These are phyloP conservation scores for Choreutis nemorana DNA, from an alignment of 2,888 invertebrate species.

Conservation along the genomic window DNA sequence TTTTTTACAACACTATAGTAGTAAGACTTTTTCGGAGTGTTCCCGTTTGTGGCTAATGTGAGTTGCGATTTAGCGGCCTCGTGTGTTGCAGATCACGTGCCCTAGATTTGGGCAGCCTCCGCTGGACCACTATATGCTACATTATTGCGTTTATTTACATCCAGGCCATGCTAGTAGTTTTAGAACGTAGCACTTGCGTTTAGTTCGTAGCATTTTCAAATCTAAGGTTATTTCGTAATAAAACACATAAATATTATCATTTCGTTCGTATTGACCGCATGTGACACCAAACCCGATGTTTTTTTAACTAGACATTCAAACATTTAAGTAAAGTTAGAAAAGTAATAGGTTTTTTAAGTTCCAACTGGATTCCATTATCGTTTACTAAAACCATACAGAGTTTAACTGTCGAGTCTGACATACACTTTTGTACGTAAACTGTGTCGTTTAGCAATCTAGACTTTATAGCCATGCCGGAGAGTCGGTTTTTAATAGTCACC, in stretches of 20 bases:
- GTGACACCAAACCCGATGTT: too few species aligned
- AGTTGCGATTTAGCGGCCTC: constrained; percentile 41
- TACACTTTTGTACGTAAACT: constrained; percentile 25
- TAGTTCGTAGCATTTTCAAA: constrained; percentile 15
- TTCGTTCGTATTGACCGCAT: constrained; percentile 32
- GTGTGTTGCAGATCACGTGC: constrained; percentile 47
- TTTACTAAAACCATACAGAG: constrained; percentile 17
- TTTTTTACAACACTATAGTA: constrained; percentile 23
- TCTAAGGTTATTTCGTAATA: constrained; percentile 22
- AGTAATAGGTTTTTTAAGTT: constrained; percentile 4
- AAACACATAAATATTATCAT: too few species aligned
- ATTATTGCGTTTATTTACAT: constrained; percentile 38
- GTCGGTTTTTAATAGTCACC: constrained; percentile 21
- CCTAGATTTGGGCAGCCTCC: constrained; percentile 51
- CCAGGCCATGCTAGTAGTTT: constrained; percentile 34
- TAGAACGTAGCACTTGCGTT: constrained; percentile 19
- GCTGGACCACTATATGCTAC: constrained; percentile 42
- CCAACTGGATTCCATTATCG: constrained; percentile 6
- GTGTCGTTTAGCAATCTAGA: constrained; percentile 20
- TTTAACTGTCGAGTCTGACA: constrained; percentile 19
- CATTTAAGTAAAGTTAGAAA: background rate
- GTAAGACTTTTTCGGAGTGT: constrained; percentile 40
- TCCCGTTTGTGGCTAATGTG: constrained; percentile 55
- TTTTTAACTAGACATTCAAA: background rate
- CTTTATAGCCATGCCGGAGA: constrained; percentile 25